Base-by-base conservation (phyloP, 2,113 vertebrate species). In the Myxocyprinus asiaticus region DNA sequence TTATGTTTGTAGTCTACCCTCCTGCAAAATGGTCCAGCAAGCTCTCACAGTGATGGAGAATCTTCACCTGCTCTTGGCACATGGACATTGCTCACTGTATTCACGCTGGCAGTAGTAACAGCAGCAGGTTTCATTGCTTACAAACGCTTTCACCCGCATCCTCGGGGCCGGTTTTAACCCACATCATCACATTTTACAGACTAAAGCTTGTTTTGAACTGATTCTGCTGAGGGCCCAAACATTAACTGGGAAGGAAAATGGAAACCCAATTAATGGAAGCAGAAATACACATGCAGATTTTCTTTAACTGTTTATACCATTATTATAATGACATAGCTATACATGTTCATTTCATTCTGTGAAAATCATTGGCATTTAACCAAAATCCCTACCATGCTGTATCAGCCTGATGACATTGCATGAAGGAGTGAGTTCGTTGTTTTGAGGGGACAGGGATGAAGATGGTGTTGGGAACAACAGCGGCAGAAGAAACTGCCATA, bases 141-240 rank as follows among this genome's bases (percentile, higher is more conserved):
- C 82, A 77, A 84, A 44, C 85, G 85, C 0, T 4, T 15, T 6
- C 55, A 15, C 15, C 50, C 14, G 66, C 43, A 6, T 3, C 22
- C 48, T 62, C 82, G 78, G 63, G 87, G 77, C 71, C 14, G 48
- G 11, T 87, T 89, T 87, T 89, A 91, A 86, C 75, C 2, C 3
- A 33, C 3, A 33, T 33, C 22, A 0, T 64, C 70, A 45, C 63
- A 5, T 84, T 90, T 90, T 87, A 81, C 82, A 78, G 78, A 84
- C 82, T 10, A 84, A 80, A 84, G 2, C 8, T 85, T 71, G 56
- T 70, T 74, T 86, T 85, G 71, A 50, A 63, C 58, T 4, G 22
- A 33, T 44, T 70, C 51, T 70, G 71, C 79, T 82, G 43, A 85
- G 84, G 84, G 84, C 88, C 89, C 89, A 90, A 83, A 90, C 45